Evolutionary conservation across 2,888 invertebrate genomes (phyloP).

Genomic region (Callimorpha dominula): DNA sequence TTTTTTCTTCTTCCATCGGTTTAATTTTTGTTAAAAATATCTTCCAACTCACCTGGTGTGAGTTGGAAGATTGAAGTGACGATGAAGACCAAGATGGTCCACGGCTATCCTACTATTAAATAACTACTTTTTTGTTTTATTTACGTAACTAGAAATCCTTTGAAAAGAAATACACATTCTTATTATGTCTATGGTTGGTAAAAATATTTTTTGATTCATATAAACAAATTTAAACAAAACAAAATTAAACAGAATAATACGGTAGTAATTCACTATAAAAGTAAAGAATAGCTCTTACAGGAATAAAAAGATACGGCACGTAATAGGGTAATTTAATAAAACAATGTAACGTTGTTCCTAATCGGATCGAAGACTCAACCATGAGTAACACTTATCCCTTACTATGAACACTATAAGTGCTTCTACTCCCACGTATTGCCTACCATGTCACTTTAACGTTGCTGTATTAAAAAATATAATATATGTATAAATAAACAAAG

Average conservation of each 20-base stretch:
- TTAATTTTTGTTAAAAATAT: too few species aligned
- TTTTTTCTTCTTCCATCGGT: too few species aligned
- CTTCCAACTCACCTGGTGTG: too few species aligned
- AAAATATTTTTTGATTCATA: background rate
- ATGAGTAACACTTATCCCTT: slow-evolving; percentile 20
- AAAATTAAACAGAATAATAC: background rate
- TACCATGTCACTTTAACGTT: background rate
- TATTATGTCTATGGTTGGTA: background rate
- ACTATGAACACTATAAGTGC: slow-evolving; percentile 25
- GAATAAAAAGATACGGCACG: background rate
- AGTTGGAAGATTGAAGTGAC: too few species aligned
- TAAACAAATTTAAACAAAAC: too few species aligned
- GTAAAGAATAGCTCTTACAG: background rate
- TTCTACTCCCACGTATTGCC: slow-evolving; percentile 20
- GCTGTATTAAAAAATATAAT: background rate
- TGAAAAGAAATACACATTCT: background rate
- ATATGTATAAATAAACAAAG: background rate
- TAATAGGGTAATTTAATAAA: slow-evolving; percentile 25
- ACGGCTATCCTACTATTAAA: too few species aligned
- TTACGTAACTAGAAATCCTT: background rate
- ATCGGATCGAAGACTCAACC: slow-evolving; percentile 25
- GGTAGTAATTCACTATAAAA: background rate
- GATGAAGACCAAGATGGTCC: too few species aligned
- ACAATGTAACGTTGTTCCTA: slow-evolving; percentile 13
- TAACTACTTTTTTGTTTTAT: too few species aligned